These are phyloP conservation scores for Opisthograptis luteolata DNA, from an alignment of 2,888 invertebrate species.

Conservation along the genomic window DNA sequence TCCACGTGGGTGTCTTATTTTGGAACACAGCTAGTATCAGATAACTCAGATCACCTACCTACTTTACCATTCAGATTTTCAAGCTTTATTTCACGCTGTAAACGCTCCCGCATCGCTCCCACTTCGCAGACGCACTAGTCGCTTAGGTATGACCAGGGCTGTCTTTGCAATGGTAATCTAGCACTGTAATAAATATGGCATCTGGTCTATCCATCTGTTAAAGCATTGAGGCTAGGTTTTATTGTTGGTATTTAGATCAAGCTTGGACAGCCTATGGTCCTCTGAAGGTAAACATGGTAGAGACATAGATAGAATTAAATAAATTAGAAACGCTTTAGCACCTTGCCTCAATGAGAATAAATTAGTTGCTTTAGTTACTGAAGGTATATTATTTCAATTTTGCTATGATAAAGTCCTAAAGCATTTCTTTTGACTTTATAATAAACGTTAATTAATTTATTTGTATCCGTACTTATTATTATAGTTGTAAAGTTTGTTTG, in stretches of 20 bases:
- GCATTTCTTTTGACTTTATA: neutral
- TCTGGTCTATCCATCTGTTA: conserved; percentile 27
- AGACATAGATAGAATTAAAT: neutral
- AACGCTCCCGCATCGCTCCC: too few species aligned
- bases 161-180: conserved; percentile 7
- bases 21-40: too few species aligned
- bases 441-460: conserved; percentile 1
- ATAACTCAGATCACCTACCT: too few species aligned
- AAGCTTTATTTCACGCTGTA: too few species aligned
- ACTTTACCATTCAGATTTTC: too few species aligned
- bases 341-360: neutral
- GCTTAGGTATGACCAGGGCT: neutral
- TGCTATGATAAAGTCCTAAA: too few species aligned
- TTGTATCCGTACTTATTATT: too few species aligned
- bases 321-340: neutral
- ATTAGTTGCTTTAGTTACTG: neutral
- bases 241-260: conserved; percentile 40
- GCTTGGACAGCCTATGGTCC: conserved; percentile 28
- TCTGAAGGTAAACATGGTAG: conserved; percentile 29
- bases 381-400: too few species aligned
- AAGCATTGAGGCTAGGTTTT: conserved; percentile 20
- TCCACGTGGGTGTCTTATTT: too few species aligned
- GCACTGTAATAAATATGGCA: conserved; percentile 29
- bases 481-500: too few species aligned
- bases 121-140: neutral